A percentile compares a stretch with the other conserved stretches of the same genome.
phyloP scores from a whole-genome alignment of 1,140 invertebrate genomes.

The Dysdera silvatica region DNA sequence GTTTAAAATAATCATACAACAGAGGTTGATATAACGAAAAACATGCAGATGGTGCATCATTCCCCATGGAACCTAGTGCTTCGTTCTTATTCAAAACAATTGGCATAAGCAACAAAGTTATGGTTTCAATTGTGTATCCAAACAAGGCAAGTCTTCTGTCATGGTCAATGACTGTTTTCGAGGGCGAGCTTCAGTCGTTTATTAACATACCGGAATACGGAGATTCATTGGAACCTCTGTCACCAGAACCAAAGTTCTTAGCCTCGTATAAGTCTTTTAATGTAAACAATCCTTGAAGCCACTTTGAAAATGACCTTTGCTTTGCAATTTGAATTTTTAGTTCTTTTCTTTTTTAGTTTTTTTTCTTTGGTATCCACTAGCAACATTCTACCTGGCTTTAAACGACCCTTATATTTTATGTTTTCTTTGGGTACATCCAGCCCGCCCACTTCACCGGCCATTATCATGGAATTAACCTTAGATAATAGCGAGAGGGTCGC shows the following conservation, averaged over 20 bases:
- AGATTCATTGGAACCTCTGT: too few relatives aligned
- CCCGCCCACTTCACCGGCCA: constrained; percentile 98
- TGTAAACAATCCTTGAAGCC: constrained; percentile 80
- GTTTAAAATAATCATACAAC: constrained; percentile 96
- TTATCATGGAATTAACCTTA: constrained; percentile 86
- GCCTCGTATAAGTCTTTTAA: too few relatives aligned
- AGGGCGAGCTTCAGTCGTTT: too few relatives aligned
- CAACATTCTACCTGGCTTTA: constrained; percentile 97
- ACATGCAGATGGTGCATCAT: constrained; percentile 94
- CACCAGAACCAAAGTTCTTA: too few relatives aligned
- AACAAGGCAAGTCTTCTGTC: constrained; percentile 84
- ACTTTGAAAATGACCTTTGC: constrained; percentile 76
- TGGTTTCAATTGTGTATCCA: constrained; percentile 89
- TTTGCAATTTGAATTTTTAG: constrained; percentile 79
- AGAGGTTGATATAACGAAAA: constrained; percentile 89
- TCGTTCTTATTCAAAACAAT: constrained; percentile 98
- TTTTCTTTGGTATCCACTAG: constrained; percentile 89
- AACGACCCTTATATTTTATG: constrained; percentile 86
- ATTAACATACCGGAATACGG: too few relatives aligned
- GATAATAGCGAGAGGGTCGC: constrained; percentile 92
- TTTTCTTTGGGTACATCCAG: constrained; percentile 85
- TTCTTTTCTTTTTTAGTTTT: constrained; percentile 83
- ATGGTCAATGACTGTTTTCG: too few relatives aligned
- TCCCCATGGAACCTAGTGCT: constrained; percentile 97
- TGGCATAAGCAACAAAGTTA: constrained; percentile 84